Percentiles rank a stretch among this genome's conserved stretches.
Evolutionary conservation across 2,888 invertebrate species (phyloP).

Genomic region (Endomychus coccineus): DNA sequence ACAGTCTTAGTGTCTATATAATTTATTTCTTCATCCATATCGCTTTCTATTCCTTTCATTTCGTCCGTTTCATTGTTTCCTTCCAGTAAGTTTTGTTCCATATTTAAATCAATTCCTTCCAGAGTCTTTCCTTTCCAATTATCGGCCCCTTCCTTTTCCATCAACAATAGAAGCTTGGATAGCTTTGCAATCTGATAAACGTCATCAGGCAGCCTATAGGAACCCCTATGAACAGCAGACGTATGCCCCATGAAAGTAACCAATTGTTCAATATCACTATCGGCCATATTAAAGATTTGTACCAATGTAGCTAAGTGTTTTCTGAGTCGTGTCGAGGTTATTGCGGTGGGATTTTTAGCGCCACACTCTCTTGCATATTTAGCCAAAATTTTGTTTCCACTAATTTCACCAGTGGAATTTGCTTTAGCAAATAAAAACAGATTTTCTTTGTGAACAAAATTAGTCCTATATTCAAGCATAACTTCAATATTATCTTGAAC

Average conservation of each 20-base stretch:
- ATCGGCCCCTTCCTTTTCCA: slow-evolving; percentile 7
- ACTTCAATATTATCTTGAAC: too few relatives aligned
- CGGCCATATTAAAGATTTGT: slow-evolving; percentile 12
- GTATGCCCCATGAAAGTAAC: slow-evolving; percentile 13
- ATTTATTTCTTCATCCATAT: background rate
- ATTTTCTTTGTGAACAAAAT: slow-evolving; percentile 5
- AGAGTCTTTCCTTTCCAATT: slow-evolving; percentile 10
- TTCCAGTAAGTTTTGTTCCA: slow-evolving; percentile 3
- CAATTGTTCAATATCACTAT: slow-evolving; percentile 12
- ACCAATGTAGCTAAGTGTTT: slow-evolving; percentile 12
- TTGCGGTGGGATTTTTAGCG: too few relatives aligned
- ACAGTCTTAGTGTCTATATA: background rate
- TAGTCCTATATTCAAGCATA: too few relatives aligned
- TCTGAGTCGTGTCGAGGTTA: slow-evolving; percentile 11
- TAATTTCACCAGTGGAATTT: too few relatives aligned
- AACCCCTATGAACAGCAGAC: slow-evolving; percentile 4
- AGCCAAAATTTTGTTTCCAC: slow-evolving; percentile 16
- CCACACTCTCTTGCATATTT: too few relatives aligned
- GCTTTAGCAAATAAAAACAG: too few relatives aligned
- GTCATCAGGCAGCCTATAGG: slow-evolving; percentile 12
- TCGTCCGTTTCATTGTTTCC: too few relatives aligned
- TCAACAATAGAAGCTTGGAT: slow-evolving; percentile 8
- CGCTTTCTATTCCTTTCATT: background rate
- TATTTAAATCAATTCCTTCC: slow-evolving; percentile 9
- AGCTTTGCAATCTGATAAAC: slow-evolving; percentile 13